A percentile compares a stretch with the other conserved stretches of the same genome.
These are phyloP conservation scores for Temnothorax rugatulus DNA, from an alignment of 2,888 invertebrate genomes.

Conservation along the genomic window DNA sequence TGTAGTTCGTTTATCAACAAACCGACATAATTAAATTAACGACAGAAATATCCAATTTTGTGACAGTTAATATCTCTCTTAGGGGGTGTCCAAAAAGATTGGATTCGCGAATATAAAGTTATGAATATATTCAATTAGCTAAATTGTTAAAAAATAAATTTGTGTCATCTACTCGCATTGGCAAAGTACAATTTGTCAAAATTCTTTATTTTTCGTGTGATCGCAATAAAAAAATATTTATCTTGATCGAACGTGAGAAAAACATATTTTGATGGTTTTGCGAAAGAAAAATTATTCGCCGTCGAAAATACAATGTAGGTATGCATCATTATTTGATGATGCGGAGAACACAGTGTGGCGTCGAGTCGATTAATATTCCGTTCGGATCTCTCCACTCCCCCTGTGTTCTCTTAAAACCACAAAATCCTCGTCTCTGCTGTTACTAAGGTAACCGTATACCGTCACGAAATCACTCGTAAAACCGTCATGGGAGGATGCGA, in stretches of 20 bases:
- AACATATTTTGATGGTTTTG: neutral
- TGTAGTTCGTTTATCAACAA: constrained; percentile 36
- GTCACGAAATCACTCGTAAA: constrained; percentile 72
- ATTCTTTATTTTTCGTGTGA: neutral
- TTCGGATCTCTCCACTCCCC: constrained; percentile 16
- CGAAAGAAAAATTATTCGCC: neutral
- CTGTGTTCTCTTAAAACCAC: constrained; percentile 61
- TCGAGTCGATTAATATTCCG: constrained; percentile 69
- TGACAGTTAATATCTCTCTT: constrained; percentile 39
- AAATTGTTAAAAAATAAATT: neutral
- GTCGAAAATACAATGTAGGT: too few species aligned
- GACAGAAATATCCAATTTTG: constrained; percentile 43
- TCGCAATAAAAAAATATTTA: neutral
- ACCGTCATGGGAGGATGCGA: constrained; percentile 54
- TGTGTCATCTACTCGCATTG: neutral
- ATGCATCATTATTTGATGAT: neutral
- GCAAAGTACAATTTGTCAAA: neutral
- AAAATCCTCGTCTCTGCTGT: constrained; percentile 55
- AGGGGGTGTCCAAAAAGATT: constrained; percentile 25
- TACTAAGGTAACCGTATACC: constrained; percentile 62
- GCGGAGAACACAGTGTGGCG: neutral
- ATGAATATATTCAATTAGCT: neutral
- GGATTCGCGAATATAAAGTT: constrained; percentile 1
- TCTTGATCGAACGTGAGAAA: neutral
- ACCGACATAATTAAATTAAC: constrained; percentile 48